These are phyloP conservation scores for Furcifer pardalis DNA, from an alignment of 2,797 vertebrate genomes.

Conservation along the genomic window DNA sequence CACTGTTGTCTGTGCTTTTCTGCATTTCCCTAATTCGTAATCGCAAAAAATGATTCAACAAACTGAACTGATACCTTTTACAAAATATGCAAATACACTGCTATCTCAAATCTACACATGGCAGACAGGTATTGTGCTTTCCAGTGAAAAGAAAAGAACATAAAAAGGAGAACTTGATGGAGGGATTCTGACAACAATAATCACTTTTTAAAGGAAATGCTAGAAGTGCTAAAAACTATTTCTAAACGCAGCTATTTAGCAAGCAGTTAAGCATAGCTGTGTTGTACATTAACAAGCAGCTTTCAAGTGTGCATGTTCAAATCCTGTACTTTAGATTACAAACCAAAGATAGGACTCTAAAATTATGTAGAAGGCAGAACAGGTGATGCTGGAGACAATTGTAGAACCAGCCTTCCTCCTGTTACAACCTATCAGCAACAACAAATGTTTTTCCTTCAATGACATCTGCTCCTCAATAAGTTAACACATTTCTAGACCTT, in stretches of 20 bases:
- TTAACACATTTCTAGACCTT: slow-evolving; percentile 4
- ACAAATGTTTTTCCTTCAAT: slow-evolving; percentile 32
- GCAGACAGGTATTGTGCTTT: neutral
- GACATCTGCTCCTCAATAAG: slow-evolving; percentile 11
- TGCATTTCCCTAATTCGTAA: neutral
- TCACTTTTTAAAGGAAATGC: slow-evolving; percentile 23
- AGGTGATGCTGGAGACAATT: neutral
- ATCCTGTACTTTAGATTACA: slow-evolving; percentile 6
- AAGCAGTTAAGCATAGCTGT: neutral
- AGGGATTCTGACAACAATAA: too few species aligned
- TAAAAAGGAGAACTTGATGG: neutral
- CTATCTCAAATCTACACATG: neutral
- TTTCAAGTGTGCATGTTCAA: slow-evolving; percentile 17
- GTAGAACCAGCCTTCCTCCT: neutral
- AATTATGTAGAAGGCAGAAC: slow-evolving; percentile 6
- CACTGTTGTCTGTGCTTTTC: neutral
- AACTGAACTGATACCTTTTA: neutral
- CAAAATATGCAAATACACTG: neutral
- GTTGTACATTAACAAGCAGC: slow-evolving; percentile 8
- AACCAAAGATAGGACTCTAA: slow-evolving; percentile 35
- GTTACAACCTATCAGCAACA: slow-evolving; percentile 29
- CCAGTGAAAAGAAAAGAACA: neutral
- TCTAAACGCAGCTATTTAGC: neutral
- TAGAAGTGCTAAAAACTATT: neutral
- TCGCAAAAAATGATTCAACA: neutral